Evolutionary conservation across 2,113 vertebrate species (phyloP), one percentile per base, ranked within the genome.

Genomic region (Pleuronectes platessa): DNA sequence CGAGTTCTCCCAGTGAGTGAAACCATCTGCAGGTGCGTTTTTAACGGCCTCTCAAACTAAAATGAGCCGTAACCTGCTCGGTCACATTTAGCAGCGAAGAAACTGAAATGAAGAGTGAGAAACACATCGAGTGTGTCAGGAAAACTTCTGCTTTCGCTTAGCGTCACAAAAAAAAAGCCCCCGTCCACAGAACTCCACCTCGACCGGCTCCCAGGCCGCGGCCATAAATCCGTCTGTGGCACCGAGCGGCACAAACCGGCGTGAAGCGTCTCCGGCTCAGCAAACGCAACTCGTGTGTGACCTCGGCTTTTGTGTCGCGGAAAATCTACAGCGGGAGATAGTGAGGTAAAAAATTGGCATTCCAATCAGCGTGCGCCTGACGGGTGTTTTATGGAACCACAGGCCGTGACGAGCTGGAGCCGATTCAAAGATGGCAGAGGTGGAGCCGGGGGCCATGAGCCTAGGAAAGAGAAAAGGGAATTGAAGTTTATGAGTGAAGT

Each of bases 261-360:
- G 14, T 66, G 45, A 40, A 71, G 61, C 62, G 1, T 63, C 4
- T 51, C 35, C 61, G 64, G 71, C 62, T 60, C 58, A 18, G 18
- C 64, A 47, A 6, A 56, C 56, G 26, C 2, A 24, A 13, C 49
- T 64, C 74, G 42, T 67, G 76, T 74, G 74, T 54, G 79, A 86
- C 71, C 47, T 71, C 40, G 1, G 49, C 35, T 79, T 18, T 70
- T 68, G 70, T 66, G 76, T 66, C 26, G 21, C 10, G 62, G 68
- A 76, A 77, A 80, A 73, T 76, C 71, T 58, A 69, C 61, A 79
- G 74, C 67, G 23, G 61, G 66, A 81, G 80, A 80, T 84, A 68
- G 72, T 73, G 82, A 84, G 59, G 78, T 82, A 82, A 88, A 88
- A 84, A 76, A 82, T 68, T 86, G 81, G 81, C 78, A 66, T 5